Percentiles rank a stretch among this genome's conserved stretches.
Conservation (phyloP, 2,113 vertebrate species). For the Melanerpes aurifrons region DNA sequence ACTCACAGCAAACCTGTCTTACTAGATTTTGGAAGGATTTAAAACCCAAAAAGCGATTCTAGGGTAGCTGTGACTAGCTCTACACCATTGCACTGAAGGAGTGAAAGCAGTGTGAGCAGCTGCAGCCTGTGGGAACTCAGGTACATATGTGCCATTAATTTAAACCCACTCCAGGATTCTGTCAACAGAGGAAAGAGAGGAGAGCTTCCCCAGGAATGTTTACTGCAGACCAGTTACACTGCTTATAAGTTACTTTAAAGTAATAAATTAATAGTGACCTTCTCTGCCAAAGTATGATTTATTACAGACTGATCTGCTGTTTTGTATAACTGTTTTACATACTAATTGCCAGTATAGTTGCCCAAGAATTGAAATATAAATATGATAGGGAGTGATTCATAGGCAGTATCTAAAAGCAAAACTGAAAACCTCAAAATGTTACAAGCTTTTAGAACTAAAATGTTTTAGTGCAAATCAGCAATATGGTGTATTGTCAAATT, state of each 20-base stretch:
- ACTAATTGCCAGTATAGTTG: slow-evolving; percentile 35
- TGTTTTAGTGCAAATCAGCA: slow-evolving; percentile 23
- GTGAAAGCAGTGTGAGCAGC: not conserved
- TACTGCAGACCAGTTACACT: not conserved
- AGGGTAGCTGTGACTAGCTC: not conserved
- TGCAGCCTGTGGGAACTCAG: not conserved
- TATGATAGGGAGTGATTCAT: slow-evolving; percentile 32
- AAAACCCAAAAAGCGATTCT: not conserved
- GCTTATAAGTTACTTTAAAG: slow-evolving; percentile 7
- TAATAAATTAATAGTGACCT: slow-evolving; percentile 46
- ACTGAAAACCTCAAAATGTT: slow-evolving; percentile 1
- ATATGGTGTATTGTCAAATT: slow-evolving; percentile 53
- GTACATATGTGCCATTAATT: not conserved
- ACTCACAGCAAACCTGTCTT: not conserved
- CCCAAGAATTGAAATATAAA: slow-evolving; percentile 50
- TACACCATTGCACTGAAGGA: not conserved
- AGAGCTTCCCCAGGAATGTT: not conserved
- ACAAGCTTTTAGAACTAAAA: slow-evolving; percentile 9
- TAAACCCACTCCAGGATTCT: not conserved
- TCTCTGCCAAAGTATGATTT: slow-evolving; percentile 20
- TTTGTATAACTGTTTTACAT: slow-evolving; percentile 27
- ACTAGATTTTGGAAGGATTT: not conserved
- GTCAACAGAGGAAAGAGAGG: not conserved
- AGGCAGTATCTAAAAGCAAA: slow-evolving; percentile 14
- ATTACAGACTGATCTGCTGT: slow-evolving; percentile 26